Conservation (phyloP, 2,888 invertebrate genomes). For the Heliconius cydno region DNA sequence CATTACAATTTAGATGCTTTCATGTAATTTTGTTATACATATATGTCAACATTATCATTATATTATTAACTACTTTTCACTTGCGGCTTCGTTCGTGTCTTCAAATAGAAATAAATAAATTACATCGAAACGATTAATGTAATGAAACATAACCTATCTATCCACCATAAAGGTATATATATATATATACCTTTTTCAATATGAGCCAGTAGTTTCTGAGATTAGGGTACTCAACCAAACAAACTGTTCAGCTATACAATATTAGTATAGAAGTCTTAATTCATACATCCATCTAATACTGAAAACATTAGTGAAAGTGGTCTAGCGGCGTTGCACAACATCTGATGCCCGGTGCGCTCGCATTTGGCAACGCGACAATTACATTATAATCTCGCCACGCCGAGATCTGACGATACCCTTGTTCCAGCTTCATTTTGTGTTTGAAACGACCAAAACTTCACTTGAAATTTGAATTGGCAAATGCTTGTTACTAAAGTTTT, state of each 20-base stretch:
- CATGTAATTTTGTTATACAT: too few relatives aligned
- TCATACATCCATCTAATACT: slow-evolving; percentile 33
- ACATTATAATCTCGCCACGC: slow-evolving; percentile 38
- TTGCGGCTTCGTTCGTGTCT: too few relatives aligned
- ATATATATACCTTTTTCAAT: background rate
- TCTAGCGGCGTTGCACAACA: slow-evolving; percentile 44
- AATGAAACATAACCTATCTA: too few relatives aligned
- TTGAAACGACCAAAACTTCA: slow-evolving; percentile 5
- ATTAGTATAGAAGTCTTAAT: background rate
- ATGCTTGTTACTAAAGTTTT: background rate
- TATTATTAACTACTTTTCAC: too few relatives aligned
- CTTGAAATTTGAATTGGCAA: background rate
- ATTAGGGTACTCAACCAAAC: background rate
- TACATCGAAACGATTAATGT: too few relatives aligned
- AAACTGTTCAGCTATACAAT: background rate
- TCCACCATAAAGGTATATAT: too few relatives aligned
- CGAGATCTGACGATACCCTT: slow-evolving; percentile 38
- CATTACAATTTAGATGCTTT: too few relatives aligned
- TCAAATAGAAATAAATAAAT: too few relatives aligned
- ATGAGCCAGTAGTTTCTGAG: background rate
- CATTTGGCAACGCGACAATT: slow-evolving; percentile 45
- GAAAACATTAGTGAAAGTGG: slow-evolving; percentile 51
- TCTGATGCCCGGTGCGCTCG: slow-evolving; percentile 42
- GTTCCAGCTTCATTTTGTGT: slow-evolving; percentile 1
- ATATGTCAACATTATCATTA: too few relatives aligned